These are phyloP conservation scores for Crambe crambe DNA, from an alignment of 37 sponge, comb jelly and placozoan species.

Conservation along the genomic window DNA sequence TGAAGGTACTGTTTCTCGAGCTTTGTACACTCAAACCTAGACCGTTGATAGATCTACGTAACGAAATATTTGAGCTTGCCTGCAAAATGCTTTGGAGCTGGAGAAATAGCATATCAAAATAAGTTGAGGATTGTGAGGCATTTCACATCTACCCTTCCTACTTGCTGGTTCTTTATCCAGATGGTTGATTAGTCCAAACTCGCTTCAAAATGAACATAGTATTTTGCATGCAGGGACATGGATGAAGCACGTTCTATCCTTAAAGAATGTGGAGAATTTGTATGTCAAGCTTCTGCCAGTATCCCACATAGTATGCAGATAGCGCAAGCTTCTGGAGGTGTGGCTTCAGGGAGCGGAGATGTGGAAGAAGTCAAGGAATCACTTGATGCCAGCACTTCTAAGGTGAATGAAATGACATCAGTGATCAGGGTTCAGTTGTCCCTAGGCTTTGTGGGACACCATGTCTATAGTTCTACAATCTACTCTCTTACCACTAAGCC, in stretches of 20 bases:
- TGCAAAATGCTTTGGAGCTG: too few species aligned
- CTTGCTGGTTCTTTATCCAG: neutral
- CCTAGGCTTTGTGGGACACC: neutral
- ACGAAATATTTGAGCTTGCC: too few species aligned
- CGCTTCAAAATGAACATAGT: too few species aligned
- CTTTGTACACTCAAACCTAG: too few species aligned
- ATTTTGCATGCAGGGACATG: neutral
- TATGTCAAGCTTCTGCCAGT: slow-evolving; percentile 12
- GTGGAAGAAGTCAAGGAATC: neutral
- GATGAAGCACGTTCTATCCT: slow-evolving; percentile 57
- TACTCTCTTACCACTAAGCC: neutral
- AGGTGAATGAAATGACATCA: too few species aligned
- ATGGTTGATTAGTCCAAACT: too few species aligned
- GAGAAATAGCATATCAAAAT: neutral
- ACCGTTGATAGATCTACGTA: too few species aligned
- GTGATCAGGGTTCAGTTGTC: too few species aligned
- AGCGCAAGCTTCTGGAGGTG: neutral
- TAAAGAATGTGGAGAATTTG: slow-evolving; percentile 37
- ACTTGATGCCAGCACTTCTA: too few species aligned
- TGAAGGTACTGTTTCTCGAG: too few species aligned
- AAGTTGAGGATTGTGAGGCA: neutral
- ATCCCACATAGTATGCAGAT: slow-evolving; percentile 14
- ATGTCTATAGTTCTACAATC: neutral
- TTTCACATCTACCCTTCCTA: too few species aligned
- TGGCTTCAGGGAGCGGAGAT: slow-evolving; percentile 3